Evolutionary conservation across 1,140 invertebrate genomes (phyloP), one percentile per base, ranked within the genome.

Genomic region (Eumeta japonica): DNA sequence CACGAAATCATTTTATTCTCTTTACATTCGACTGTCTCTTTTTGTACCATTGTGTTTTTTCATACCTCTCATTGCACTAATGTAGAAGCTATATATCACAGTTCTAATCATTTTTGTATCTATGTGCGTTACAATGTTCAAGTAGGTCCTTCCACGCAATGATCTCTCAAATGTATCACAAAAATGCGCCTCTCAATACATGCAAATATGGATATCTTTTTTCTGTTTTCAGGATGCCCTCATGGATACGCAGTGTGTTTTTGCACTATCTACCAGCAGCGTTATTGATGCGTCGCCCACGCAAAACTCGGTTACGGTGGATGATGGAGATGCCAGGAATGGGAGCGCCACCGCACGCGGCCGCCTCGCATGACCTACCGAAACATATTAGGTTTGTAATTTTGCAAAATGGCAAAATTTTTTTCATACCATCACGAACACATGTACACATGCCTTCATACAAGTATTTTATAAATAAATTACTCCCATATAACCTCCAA

Each of bases 311-410:
- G 35, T 76, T 95, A 18, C 81, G 91, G 29, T 95, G 93, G 92
- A 95, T 96, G 92, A 94, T 95, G 90, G 92, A 95, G 65, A 94
- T 93, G 82, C 92, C 91, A 1, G 80, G 79, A 12, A 91, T 89
- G 82, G 88, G 86, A 27, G 87, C 88, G 37, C 83, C 89, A 18
- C 88, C 89, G 0, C 86, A 90, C 55, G 80, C 82, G 3, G 87
- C 87, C 1, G 89, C 87, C 40, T 83, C 87, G 2, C 84, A 87
- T 11, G 87, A 89, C 63, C 73, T 89, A 48, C 87, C 88, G 19
- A 89, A 90, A 58, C 86, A 90, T 54, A 82, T 86, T 53, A 82
- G 80, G 80, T 82, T n/a, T n/a, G n/a, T n/a, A n/a, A n/a, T n/a
- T n/a, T n/a, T n/a, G n/a, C n/a, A n/a, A n/a, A 62, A 53, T 34